Base-by-base conservation (phyloP, 2,888 invertebrate genomes). In the Ormyrus rosae region DNA sequence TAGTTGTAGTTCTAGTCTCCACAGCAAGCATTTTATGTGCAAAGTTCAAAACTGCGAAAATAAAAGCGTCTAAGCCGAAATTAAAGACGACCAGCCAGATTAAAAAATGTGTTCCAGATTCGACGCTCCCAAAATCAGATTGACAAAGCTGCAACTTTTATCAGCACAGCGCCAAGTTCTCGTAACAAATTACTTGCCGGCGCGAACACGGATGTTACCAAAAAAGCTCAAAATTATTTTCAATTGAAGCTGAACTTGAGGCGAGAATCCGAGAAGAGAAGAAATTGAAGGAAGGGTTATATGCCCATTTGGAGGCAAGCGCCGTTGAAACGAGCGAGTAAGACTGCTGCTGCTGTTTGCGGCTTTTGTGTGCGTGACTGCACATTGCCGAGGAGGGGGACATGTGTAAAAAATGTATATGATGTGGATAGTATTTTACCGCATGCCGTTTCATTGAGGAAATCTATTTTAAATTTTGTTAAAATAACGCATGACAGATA, bases 281-380 rank as follows among this genome's bases (percentile, higher is more conserved):
- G 19, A 19, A 19, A 19, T 19, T 19, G 19, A 19, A 19, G 19
- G 19, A 19, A 75, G 63, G 69, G 69, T 71, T 75, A 72, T 58
- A 71, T 80, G 76, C 76, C 80, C 80, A 77, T 80, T 77, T 77
- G 72, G 55, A 77, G 72, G 67, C 80, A 70, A 60, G 58, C 65
- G 48, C 63, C 55, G 63, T 51, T 19, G 58, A 53, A 61, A 19
- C 56, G 10, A 76, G 10, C 53, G 0, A 60, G 1, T 60, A 19
- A 19, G 13, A 5, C 50, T 50, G 58, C 60, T 6, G 60, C 58
- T 46, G 73, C 65, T 67, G 63, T 11, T 19, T 48, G 9, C 46
- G 45, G 6, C 5, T 53, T 34, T 53, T 13, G 45, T 50, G 19
- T 19, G 34, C 48, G 46, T 64, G n/a, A 19, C 48, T 65, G 19